phyloP scores from a whole-genome alignment of 2,797 vertebrate species.

The Anolis apletophallus region DNA sequence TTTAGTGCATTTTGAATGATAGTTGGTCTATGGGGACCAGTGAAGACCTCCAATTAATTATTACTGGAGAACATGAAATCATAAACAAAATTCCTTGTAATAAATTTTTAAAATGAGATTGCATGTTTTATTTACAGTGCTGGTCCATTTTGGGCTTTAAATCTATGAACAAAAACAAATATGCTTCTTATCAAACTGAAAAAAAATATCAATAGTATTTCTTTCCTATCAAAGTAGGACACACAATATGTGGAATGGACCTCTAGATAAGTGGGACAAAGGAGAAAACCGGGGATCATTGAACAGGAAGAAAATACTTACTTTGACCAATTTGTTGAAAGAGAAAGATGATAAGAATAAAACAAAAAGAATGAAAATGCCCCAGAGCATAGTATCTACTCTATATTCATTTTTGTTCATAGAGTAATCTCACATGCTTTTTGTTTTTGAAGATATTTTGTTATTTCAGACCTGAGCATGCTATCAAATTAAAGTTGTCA shows the following conservation, averaged over 20 bases:
- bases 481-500: conserved; percentile 28
- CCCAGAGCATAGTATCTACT: conserved; percentile 23
- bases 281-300: conserved; percentile 43
- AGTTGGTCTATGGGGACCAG: conserved; percentile 78
- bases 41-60: conserved; percentile 87
- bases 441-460: conserved; percentile 30
- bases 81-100: conserved; percentile 89
- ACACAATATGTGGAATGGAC: conserved; percentile 69
- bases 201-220: conserved; percentile 79
- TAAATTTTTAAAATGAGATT: conserved; percentile 88
- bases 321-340: conserved; percentile 52
- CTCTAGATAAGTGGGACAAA: conserved; percentile 58
- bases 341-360: conserved; percentile 35
- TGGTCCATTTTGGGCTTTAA: conserved; percentile 86
- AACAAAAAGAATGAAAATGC: conserved; percentile 44
- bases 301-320: conserved; percentile 56
- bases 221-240: conserved; percentile 78
- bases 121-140: conserved; percentile 87
- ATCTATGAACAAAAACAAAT: conserved; percentile 83
- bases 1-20: conserved; percentile 80
- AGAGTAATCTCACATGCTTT: conserved; percentile 38
- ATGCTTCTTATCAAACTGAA: conserved; percentile 78
- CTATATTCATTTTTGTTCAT: conserved; percentile 27
- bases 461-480: conserved; percentile 14
- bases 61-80: conserved; percentile 86